Evolutionary conservation across 2,113 vertebrate genomes (phyloP).

Genomic region (Progne subis): DNA sequence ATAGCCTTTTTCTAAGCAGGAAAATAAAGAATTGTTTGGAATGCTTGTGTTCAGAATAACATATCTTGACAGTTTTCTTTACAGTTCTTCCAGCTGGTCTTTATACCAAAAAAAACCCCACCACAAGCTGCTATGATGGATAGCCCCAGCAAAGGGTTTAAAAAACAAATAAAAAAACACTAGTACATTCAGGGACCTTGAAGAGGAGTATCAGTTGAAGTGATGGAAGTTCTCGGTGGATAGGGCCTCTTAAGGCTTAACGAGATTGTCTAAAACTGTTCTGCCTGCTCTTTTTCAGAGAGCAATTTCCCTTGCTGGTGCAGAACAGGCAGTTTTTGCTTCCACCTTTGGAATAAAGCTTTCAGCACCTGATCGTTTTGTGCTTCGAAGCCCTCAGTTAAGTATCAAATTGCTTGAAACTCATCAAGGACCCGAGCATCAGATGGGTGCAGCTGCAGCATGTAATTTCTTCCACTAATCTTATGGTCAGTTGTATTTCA

Average conservation of each 20-base stretch:
- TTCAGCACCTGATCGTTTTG: not conserved
- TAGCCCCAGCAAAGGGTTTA: not conserved
- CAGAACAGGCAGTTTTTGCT: not conserved
- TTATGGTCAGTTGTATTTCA: not conserved
- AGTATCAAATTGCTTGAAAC: not conserved
- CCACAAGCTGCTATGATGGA: not conserved
- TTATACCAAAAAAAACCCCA: fast-evolving
- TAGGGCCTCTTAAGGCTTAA: not conserved
- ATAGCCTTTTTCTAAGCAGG: not conserved
- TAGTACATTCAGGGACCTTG: not conserved
- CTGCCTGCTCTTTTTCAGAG: not conserved
- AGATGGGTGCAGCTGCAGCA: not conserved
- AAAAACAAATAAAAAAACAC: not conserved
- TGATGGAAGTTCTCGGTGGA: not conserved
- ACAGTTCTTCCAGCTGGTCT: not conserved
- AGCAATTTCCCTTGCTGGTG: not conserved
- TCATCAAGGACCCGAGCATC: not conserved
- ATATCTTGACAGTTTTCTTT: not conserved
- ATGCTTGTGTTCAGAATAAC: not conserved
- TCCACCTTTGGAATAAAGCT: not conserved
- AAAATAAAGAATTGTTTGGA: not conserved
- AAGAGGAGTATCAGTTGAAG: not conserved
- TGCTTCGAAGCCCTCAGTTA: not conserved
- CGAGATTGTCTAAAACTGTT: not conserved
- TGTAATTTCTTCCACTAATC: not conserved